Percentiles rank a stretch among this genome's conserved stretches.
Conservation (phyloP, 2,797 vertebrate species). For the Notolabrus celidotus region DNA sequence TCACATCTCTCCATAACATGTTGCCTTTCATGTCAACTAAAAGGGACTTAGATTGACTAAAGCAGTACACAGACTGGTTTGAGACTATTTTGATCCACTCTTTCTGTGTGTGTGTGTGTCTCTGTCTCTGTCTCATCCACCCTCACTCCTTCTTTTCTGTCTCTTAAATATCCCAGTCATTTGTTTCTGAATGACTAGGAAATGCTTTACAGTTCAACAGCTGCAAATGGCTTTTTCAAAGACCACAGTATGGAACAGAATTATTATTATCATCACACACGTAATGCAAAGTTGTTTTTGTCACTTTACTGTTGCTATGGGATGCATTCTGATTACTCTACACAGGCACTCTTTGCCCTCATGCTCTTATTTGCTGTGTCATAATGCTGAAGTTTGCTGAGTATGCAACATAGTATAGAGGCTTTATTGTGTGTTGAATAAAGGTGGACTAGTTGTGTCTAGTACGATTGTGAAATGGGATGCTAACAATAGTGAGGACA, state of each 20-base stretch:
- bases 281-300: constrained; percentile 61
- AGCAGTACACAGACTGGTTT: not conserved
- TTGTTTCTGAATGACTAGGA: constrained; percentile 53
- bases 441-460: too few species aligned
- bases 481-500: too few species aligned
- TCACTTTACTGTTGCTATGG: constrained; percentile 41
- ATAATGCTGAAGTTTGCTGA: constrained; percentile 15
- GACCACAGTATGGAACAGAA: constrained; percentile 64
- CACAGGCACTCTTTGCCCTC: not conserved
- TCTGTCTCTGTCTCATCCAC: not conserved
- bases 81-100: not conserved
- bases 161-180: constrained; percentile 45
- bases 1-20: not conserved
- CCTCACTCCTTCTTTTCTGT: constrained; percentile 1
- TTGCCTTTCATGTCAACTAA: not conserved
- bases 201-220: constrained; percentile 58
- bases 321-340: constrained; percentile 37
- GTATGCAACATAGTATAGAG: constrained; percentile 9
- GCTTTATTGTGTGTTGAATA: not conserved
- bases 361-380: constrained; percentile 23
- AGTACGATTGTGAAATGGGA: too few species aligned
- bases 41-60: not conserved
- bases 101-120: not conserved
- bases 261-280: constrained; percentile 55
- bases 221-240: constrained; percentile 78